Base-by-base conservation (phyloP, 2,888 invertebrate species). In the Leptothorax acervorum region DNA sequence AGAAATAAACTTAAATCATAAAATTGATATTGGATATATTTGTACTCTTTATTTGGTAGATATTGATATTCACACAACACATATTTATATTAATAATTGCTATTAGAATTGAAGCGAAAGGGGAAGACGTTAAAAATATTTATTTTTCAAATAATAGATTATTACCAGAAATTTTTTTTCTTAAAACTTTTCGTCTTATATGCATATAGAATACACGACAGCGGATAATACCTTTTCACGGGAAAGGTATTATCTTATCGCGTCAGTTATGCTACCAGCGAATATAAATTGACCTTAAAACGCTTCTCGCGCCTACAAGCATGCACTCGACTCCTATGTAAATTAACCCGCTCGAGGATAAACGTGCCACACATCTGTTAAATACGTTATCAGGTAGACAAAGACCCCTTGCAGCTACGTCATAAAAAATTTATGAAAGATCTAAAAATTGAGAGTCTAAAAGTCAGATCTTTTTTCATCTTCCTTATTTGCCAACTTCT, bases 241-340 rank as follows among this genome's bases (percentile, higher is more conserved):
- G 28, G 18, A 23, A 66, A 53, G 18, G 39, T 53, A 23, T 76
- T 65, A 51, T 76, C 12, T 62, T 51, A 73, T 42, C 57, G 45
- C 45, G 51, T 39, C 18, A 66, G 8, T 65, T 65, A 39, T 76
- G 28, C 76, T 23, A 63, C 48, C 63, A n/a, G 42, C 28, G 39
- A 76, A 66, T 76, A 66, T 76, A 53, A 76, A 76, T 68, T 68
- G 28, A 66, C 39, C 18, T 76, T 42, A 55, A 76, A 76, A 42
- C 18, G 8, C 8, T 66, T 68, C 76, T 68, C 39, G 51, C 28
- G 76, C 28, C 51, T 76, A 23, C 66, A 39, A 76, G 18, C 66
- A 39, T 23, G 66, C 39, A 39, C 65, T 76, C 11, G 51, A 12
- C 15, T 55, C 1, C 28, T 42, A 68, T 68, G 76, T 76, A 76